Base-by-base conservation (phyloP, 2,888 invertebrate species). In the Xestia xanthographa region DNA sequence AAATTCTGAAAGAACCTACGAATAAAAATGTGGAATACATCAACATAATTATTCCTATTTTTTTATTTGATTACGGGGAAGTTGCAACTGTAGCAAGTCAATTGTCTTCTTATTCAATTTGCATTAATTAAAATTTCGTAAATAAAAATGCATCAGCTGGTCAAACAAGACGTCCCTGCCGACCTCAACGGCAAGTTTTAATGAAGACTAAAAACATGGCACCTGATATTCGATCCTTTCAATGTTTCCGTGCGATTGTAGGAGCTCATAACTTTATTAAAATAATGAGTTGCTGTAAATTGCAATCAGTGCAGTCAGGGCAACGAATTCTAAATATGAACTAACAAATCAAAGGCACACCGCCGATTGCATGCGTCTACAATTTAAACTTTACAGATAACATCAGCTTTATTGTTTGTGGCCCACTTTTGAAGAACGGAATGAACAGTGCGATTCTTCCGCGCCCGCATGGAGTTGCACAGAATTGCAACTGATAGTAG, bases 181-280 rank as follows among this genome's bases (percentile, higher is more conserved):
- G 22, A 72, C 72, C 34, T 43, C 65, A 43, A 72, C 2, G 41
- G 34, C 17, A 41, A 43, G 2, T 0, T 43, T 66, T 29, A 79
- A 79, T 62, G n/a, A 79, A 62, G 60, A 66, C 50, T 78, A 56
- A 3, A 58, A 50, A 17, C 43, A 48, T 69, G 66, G 53, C 53
- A 26, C 41, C 26, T 48, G 71, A 58, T 29, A 77, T 12, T 71
- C 14, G 12, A 81, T 71, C 56, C 58, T 82, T 58, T 67, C 82
- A 50, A 63, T 22, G 63, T 82, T 67, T 58, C 20, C 12, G 0
- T 11, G 2, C 11, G 1, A 77, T 53, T 48, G 56, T 38, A 66
- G 38, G 5, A 58, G 63, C 56, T 77, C 82, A n/a, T 81, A 67
- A 77, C 50, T 82, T 71, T 22, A 82, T 82, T 71, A 43, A 71